Evolutionary conservation across 2,888 invertebrate genomes (phyloP).

Genomic region (Gymnocheta viridis): DNA sequence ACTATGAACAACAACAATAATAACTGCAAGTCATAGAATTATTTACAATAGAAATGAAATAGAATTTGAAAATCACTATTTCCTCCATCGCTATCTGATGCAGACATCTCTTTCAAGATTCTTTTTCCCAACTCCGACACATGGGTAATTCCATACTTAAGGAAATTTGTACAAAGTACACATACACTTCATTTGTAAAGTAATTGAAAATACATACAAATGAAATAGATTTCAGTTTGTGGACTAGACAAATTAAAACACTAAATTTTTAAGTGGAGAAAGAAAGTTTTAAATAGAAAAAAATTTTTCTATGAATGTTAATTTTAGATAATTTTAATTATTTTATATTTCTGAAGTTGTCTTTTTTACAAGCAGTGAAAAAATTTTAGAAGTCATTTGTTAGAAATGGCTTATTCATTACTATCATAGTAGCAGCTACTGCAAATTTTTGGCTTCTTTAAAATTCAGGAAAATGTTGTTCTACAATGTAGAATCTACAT

Average conservation of each 20-base stretch:
- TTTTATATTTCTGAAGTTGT: neutral
- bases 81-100: conserved; percentile 47
- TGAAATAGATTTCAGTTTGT: conserved; percentile 2
- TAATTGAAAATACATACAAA: conserved; percentile 39
- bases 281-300: conserved; percentile 10
- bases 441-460: no score
- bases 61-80: conserved; percentile 47
- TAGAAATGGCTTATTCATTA: no score
- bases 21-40: conserved; percentile 54
- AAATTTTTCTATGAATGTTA: conserved; percentile 21
- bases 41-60: conserved; percentile 47
- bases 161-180: conserved; percentile 5
- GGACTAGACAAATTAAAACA: conserved; percentile 23
- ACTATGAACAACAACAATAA: conserved; percentile 30
- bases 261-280: conserved; percentile 14
- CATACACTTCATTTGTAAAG: conserved; percentile 8
- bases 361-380: no score
- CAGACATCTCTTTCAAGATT: conserved; percentile 60
- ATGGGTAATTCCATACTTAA: neutral
- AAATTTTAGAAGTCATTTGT: no score
- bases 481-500: no score
- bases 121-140: conserved; percentile 13
- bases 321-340: conserved; percentile 13
- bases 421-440: no score
- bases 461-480: no score